phyloP scores from a whole-genome alignment of 2,888 invertebrate genomes.

The Molanna angustata region DNA sequence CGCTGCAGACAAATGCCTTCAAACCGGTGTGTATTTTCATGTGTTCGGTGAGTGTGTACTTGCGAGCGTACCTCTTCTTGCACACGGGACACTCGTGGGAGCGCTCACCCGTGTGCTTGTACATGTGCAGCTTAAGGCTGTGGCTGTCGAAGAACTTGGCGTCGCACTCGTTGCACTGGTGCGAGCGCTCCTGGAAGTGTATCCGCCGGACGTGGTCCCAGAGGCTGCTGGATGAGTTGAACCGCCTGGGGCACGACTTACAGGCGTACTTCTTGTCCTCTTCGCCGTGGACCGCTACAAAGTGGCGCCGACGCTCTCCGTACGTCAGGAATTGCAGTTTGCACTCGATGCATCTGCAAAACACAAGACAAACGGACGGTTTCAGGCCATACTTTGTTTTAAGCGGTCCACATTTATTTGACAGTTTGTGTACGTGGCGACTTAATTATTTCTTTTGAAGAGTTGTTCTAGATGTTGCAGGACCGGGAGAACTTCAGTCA shows the following conservation, averaged over 20 bases:
- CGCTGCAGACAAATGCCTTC: too few relatives aligned
- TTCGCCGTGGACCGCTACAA: slow-evolving; percentile 18
- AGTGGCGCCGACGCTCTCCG: slow-evolving; percentile 14
- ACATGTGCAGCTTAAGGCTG: slow-evolving; percentile 14
- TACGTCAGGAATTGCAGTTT: slow-evolving; percentile 15
- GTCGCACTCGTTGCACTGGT: slow-evolving; percentile 10
- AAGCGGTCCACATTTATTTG: too few relatives aligned
- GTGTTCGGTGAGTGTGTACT: slow-evolving; percentile 21
- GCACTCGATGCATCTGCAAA: slow-evolving; percentile 21
- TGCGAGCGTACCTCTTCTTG: slow-evolving; percentile 15
- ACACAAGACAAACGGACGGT: too few relatives aligned
- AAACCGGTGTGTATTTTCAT: slow-evolving; percentile 25
- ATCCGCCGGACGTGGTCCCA: slow-evolving; percentile 14
- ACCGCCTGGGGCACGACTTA: slow-evolving; percentile 18
- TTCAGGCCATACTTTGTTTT: too few relatives aligned
- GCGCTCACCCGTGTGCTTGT: slow-evolving; percentile 18
- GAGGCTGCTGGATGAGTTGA: slow-evolving; percentile 8
- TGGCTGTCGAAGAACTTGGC: slow-evolving; percentile 11
- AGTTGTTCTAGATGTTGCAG: too few relatives aligned
- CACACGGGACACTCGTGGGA: slow-evolving; percentile 14
- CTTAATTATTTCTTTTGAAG: too few relatives aligned
- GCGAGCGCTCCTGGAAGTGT: slow-evolving; percentile 18
- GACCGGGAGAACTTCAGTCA: too few relatives aligned
- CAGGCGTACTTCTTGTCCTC: slow-evolving; percentile 15
- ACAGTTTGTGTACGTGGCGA: too few relatives aligned